Evolutionary conservation across 2,113 vertebrate genomes (phyloP).

Genomic region (Oceanodroma tethys): DNA sequence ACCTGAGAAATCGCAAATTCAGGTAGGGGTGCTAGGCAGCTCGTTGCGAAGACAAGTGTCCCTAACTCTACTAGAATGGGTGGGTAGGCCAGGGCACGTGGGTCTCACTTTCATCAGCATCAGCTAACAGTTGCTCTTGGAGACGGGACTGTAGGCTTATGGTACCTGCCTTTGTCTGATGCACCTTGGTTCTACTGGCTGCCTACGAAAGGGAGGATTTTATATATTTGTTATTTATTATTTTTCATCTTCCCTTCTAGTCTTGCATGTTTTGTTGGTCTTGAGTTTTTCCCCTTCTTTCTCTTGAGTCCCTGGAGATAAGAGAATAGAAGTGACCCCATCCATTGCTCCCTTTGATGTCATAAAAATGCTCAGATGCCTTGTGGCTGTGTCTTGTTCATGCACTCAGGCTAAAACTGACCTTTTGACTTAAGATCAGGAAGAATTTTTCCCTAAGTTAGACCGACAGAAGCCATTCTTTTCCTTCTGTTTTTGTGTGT

Average conservation of each 20-base stretch:
- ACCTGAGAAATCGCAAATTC: neutral
- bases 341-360: neutral
- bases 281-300: fast-evolving
- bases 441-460: neutral
- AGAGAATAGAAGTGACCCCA: neutral
- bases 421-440: neutral
- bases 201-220: neutral
- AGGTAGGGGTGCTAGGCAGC: neutral
- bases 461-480: neutral
- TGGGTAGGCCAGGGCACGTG: neutral
- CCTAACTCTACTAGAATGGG: neutral
- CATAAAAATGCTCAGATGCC: neutral
- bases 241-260: neutral
- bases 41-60: neutral
- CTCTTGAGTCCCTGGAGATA: neutral
- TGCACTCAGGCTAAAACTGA: neutral
- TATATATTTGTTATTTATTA: neutral
- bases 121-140: neutral
- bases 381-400: neutral
- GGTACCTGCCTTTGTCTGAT: neutral
- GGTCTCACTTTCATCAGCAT: neutral
- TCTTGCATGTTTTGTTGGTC: neutral
- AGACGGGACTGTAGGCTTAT: neutral
- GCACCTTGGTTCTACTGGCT: neutral
- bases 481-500: neutral